phyloP scores from a whole-genome alignment of 1,140 invertebrate genomes.

The Mactra quadrangularis region DNA sequence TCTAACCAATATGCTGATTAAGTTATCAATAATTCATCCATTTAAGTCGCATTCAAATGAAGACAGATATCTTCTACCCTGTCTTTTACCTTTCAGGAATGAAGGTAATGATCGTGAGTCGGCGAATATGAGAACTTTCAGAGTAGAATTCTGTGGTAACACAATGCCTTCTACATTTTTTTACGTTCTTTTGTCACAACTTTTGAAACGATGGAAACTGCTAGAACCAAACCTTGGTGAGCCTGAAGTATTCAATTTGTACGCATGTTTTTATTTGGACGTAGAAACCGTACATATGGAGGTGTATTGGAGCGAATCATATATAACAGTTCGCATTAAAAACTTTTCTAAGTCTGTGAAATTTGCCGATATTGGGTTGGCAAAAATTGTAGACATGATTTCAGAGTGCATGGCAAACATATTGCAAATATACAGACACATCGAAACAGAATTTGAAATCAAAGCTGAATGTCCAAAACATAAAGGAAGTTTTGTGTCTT shows the following conservation, averaged over 20 bases:
- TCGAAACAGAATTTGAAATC: background rate
- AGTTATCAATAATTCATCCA: constrained; percentile 1
- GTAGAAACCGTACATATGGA: constrained; percentile 5
- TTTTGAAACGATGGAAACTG: constrained; percentile 18
- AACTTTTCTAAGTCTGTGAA: background rate
- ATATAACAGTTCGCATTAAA: background rate
- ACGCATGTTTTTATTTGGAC: constrained; percentile 10
- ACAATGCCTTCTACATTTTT: constrained; percentile 9
- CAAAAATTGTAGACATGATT: constrained; percentile 5
- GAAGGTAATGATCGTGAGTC: background rate
- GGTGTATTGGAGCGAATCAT: constrained; percentile 3
- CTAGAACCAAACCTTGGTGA: background rate
- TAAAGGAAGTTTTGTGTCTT: background rate
- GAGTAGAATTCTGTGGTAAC: background rate
- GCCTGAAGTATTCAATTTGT: constrained; percentile 6
- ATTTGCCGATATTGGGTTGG: background rate
- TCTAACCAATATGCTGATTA: constrained; percentile 2
- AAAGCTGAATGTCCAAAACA: background rate
- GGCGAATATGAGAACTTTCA: background rate
- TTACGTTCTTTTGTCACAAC: background rate
- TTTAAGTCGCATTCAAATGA: background rate
- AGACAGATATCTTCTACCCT: background rate
- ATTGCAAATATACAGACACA: constrained; percentile 1
- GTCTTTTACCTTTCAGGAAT: background rate
- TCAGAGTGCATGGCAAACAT: background rate